phyloP scores from a whole-genome alignment of 2,113 vertebrate genomes.

The Nesogale talazaci region DNA sequence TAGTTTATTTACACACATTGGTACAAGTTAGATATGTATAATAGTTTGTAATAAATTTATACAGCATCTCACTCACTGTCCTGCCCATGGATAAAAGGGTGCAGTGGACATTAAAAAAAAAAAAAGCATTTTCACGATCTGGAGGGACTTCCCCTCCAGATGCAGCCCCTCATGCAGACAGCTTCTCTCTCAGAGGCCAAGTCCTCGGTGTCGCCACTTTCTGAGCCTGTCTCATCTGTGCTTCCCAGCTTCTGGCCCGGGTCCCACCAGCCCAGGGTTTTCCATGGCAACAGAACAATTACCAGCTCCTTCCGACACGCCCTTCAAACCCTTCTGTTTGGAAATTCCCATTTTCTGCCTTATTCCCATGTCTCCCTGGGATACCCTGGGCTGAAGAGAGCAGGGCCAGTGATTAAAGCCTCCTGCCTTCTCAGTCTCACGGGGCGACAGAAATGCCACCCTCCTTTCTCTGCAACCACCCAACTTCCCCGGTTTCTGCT shows the following conservation, averaged over 20 bases:
- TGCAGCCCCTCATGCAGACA: background rate
- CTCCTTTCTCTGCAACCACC: background rate
- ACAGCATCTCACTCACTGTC: background rate
- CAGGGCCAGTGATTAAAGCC: background rate
- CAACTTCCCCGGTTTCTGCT: background rate
- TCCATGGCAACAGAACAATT: constrained; percentile 7
- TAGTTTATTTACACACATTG: constrained; percentile 61
- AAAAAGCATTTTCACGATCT: background rate
- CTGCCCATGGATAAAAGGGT: rapidly evolving
- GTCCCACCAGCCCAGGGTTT: background rate
- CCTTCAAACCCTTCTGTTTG: background rate
- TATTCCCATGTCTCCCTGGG: background rate
- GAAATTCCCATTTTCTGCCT: background rate
- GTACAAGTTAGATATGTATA: background rate
- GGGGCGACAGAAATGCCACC: background rate
- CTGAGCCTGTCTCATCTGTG: background rate
- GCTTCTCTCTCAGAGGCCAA: background rate
- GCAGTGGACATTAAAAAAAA: background rate
- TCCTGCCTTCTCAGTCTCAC: background rate
- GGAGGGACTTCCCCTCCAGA: background rate
- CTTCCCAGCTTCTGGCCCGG: background rate
- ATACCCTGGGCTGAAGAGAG: no score
- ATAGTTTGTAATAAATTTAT: background rate
- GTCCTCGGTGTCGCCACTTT: background rate
- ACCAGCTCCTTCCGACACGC: background rate